phyloP scores from a whole-genome alignment of 2,888 invertebrate species.

The Agrotis segetum region DNA sequence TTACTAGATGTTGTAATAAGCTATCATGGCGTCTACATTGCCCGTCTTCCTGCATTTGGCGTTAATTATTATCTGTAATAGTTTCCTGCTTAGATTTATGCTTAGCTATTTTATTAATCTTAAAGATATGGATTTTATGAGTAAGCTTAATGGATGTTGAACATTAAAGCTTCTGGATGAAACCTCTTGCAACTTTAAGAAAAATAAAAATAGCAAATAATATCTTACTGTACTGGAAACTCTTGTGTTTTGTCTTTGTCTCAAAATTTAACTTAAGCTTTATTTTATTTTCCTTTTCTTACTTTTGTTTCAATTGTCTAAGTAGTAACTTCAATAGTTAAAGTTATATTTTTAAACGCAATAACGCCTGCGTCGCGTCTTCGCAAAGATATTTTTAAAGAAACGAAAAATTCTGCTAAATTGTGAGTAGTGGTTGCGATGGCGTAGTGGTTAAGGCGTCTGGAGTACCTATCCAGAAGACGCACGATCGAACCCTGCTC shows the following conservation, averaged over 20 bases:
- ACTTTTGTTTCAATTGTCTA: background rate
- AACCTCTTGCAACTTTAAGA: background rate
- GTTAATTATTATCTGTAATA: slow-evolving; percentile 42
- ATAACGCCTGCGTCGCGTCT: too few species aligned
- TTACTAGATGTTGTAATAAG: slow-evolving; percentile 36
- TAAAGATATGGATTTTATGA: background rate
- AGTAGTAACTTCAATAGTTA: background rate
- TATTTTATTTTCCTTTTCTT: background rate
- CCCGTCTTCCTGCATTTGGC: slow-evolving; percentile 47
- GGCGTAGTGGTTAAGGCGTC: background rate
- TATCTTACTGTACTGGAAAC: background rate
- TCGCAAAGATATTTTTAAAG: too few species aligned
- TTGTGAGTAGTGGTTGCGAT: too few species aligned
- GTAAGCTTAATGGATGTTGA: background rate
- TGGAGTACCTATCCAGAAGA: too few species aligned
- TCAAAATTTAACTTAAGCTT: background rate
- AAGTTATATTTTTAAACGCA: too few species aligned
- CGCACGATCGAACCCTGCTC: too few species aligned
- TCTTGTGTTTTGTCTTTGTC: too few species aligned
- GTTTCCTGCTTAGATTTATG: slow-evolving; percentile 43
- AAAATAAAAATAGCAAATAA: too few species aligned
- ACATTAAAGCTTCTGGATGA: background rate
- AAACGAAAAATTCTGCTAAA: too few species aligned
- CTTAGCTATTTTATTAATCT: slow-evolving; percentile 6
- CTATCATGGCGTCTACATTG: slow-evolving; percentile 25